Conservation (phyloP, 2,113 vertebrate species). For the Marmota monax region DNA sequence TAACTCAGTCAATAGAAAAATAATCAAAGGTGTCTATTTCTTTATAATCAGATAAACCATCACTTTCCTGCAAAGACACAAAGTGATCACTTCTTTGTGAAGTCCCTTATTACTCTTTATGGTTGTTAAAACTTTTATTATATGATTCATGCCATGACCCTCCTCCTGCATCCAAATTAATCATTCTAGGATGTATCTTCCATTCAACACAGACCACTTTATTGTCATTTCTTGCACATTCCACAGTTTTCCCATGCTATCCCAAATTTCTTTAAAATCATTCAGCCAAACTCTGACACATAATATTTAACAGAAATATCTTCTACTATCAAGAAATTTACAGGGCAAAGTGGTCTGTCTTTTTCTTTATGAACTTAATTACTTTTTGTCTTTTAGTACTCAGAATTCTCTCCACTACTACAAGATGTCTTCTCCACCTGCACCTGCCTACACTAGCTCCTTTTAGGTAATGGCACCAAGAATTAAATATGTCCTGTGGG, state of each 20-base stretch:
- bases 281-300: not conserved
- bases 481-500: not conserved
- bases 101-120: constrained; percentile 31
- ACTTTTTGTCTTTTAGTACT: not conserved
- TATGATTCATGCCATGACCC: not conserved
- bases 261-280: not conserved
- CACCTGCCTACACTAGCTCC: not conserved
- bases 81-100: not conserved
- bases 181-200: not conserved
- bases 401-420: not conserved
- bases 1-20: not conserved
- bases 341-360: not conserved
- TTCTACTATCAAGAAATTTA: not conserved
- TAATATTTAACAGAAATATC: not conserved
- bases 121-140: not conserved
- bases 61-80: not conserved
- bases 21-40: constrained; percentile 1
- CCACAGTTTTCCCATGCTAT: not conserved
- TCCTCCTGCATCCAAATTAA: not conserved
- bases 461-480: not conserved
- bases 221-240: not conserved
- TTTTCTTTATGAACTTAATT: not conserved
- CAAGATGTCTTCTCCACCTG: not conserved
- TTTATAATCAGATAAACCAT: not conserved
- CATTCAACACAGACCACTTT: not conserved